Conservation (phyloP, 2,888 invertebrate genomes). For the Willowsia nigromaculata region DNA sequence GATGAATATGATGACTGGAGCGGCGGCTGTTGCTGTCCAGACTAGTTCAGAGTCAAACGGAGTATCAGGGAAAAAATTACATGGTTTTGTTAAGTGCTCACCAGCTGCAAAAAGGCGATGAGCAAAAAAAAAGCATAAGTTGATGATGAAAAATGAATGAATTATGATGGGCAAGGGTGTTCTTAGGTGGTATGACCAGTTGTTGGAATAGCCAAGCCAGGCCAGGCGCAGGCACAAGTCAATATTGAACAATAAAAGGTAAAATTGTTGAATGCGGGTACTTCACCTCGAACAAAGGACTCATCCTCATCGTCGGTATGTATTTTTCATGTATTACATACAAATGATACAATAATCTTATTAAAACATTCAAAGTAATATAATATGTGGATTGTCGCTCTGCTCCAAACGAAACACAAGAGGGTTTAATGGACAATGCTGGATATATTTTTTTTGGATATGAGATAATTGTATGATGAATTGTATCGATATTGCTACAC, state of each 20-base stretch:
- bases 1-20: background rate
- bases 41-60: background rate
- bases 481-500: too few relatives aligned
- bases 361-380: too few relatives aligned
- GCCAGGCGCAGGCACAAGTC: slow-evolving; percentile 5
- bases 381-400: too few relatives aligned
- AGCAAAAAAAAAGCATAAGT: slow-evolving; percentile 20
- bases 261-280: background rate
- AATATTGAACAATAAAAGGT: slow-evolving; percentile 24
- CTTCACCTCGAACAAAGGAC: background rate
- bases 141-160: slow-evolving; percentile 9
- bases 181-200: slow-evolving; percentile 36
- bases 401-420: too few relatives aligned
- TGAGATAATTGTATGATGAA: too few relatives aligned
- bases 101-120: slow-evolving; percentile 32
- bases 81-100: slow-evolving; percentile 31
- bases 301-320: background rate
- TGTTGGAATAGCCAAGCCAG: background rate
- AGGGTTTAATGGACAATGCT: too few relatives aligned
- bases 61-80: slow-evolving; percentile 10
- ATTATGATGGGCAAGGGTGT: slow-evolving; percentile 31
- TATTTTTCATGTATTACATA: background rate
- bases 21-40: slow-evolving; percentile 30
- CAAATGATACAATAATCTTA: too few relatives aligned
- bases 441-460: too few relatives aligned